Evolutionary conservation across 2,797 vertebrate genomes (phyloP).

Genomic region (Scleropages formosus): DNA sequence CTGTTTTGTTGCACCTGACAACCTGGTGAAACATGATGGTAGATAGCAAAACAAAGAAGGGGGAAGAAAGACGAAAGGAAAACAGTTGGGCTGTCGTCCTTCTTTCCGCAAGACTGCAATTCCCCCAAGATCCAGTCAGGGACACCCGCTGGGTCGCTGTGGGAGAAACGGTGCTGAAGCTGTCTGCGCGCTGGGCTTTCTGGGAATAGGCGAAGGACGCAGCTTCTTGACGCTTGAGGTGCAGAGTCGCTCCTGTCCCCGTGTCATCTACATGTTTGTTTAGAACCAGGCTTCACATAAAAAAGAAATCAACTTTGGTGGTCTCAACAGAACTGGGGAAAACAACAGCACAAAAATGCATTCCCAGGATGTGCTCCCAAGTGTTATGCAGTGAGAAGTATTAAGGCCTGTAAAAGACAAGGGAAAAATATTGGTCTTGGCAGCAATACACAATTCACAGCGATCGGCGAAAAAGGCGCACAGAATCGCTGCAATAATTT

Average conservation of each 20-base stretch:
- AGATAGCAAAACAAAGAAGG: background rate
- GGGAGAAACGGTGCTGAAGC: background rate
- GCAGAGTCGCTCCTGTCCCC: background rate
- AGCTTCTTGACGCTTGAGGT: background rate
- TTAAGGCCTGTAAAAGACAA: background rate
- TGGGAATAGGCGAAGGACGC: background rate
- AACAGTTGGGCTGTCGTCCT: background rate
- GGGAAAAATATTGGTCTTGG: background rate
- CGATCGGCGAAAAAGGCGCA: background rate
- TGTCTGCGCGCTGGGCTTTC: background rate
- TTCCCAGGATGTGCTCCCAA: background rate
- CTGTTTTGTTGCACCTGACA: constrained; percentile 9
- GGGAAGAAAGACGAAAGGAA: background rate
- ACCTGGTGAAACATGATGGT: constrained; percentile 7
- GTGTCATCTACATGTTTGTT: constrained; percentile 14
- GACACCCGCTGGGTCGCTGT: background rate
- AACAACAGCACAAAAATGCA: background rate
- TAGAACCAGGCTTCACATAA: constrained; percentile 9
- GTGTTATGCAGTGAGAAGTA: background rate
- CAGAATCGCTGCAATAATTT: too few species aligned
- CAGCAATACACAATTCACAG: background rate
- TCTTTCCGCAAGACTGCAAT: background rate
- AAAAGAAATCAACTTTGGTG: constrained; percentile 14
- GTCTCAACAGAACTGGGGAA: constrained; percentile 4
- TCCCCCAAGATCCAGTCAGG: constrained; percentile 10